Base-by-base conservation (phyloP, 2,797 vertebrate genomes). In the Thunnus albacares region DNA sequence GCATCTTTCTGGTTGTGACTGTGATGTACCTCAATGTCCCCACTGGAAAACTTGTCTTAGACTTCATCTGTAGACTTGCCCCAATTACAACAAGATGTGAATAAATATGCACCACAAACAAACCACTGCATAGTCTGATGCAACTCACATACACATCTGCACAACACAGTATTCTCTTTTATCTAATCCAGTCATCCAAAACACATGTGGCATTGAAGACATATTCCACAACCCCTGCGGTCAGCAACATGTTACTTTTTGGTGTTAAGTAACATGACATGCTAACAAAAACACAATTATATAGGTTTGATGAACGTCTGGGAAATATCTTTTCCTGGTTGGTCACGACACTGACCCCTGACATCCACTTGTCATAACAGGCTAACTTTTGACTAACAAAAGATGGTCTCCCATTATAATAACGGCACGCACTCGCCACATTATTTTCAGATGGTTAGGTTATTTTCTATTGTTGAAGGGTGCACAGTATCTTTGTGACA, bases 401-500 rank as follows among this genome's bases (percentile, higher is more conserved):
- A 49, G 47, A 49, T 41, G 33, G 5, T 15, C 41, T 7, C 13
- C 26, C 14, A 22, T 66, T 12, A 47, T 1, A 15, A 57, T 45
- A 3, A 12, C 2, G 52, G 38, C 35, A 30, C n/a, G 68, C 26
- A 64, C 33, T 51, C 35, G 38, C 1, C 28, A 24, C 9, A 18
- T 59, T 43, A 11, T 20, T 62, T 53, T 51, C 26, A 20, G 14
- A 71, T 18, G 28, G 28, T 30, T 53, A 1, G 26, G 9, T 71
- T 30, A 26, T 28, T 74, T 69, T 45, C 35, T 43, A 1, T 30
- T 75, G n/a, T 58, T 59, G 2, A 71, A 79, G 41, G 22, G 22
- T 45, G 18, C 68, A 55, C 43, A 70, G 71, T n/a, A 71, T 45
- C 28, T 47, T 24, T 53, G 17, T 68, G 69, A 75, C 69, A 77